Evolutionary conservation across 2,113 vertebrate species (phyloP), one percentile per base, ranked within the genome.

Genomic region (Indicator indicator): DNA sequence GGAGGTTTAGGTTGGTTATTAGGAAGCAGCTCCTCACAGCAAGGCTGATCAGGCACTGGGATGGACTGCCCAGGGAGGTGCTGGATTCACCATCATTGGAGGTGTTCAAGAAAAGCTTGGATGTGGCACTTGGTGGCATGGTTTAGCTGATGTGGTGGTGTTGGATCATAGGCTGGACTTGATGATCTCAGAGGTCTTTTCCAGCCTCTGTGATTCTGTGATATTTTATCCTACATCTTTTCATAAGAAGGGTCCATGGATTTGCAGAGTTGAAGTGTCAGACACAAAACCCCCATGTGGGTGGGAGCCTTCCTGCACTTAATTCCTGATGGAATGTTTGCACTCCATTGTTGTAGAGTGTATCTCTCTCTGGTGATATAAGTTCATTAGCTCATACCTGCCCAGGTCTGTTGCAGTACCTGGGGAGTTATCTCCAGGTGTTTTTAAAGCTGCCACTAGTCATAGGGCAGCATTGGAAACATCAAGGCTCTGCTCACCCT

Each of bases 221-320:
- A 4, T 16, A 2, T 36, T 83, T 10, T 63, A 21, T 33, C 24
- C 23, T 65, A 54, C 40, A 62, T 36, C 1, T 32, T 38, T 56
- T 70, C 6, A 8, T 54, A 58, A 50, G 42, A 74, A 87, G 6
- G 4, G 6, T 52, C 28, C 4, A 8, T 77, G 42, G 71, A 60
- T 23, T 67, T 77, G 17, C 13, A 50, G 56, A 65, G 6, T 38
- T 83, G 55, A 85, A 91, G 18, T 27, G 40, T 13, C 36, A 20
- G n/a, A 18, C 7, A 7, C 32, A 40, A 65, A 72, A 54, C 3
- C 4, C 18, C 4, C 44, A 2, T 5, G 11, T 33, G 5, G 1
- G 64, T 67, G 21, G 63, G 52, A 70, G 11, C 24, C 14, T 64
- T 81, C 8, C 28, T 28, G 54, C 27, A 24, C 3, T 38, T 44